These are phyloP conservation scores for Pseudochaenichthys georgianus DNA, from an alignment of 2,797 vertebrate species.

Conservation along the genomic window DNA sequence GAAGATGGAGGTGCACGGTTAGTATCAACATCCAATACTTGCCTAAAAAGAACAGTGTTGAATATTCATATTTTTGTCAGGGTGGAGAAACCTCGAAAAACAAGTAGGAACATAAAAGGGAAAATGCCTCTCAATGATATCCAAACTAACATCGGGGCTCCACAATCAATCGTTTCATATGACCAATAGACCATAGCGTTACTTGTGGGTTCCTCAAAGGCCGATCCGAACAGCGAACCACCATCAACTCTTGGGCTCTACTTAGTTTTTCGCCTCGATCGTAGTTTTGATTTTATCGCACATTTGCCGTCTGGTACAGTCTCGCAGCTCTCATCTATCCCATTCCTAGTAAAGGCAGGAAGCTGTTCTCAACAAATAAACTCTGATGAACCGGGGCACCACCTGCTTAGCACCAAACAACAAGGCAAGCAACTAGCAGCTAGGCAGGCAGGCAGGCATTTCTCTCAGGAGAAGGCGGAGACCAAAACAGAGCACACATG, in stretches of 20 bases:
- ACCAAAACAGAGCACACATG: neutral
- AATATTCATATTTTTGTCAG: slow-evolving; percentile 59
- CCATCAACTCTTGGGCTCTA: neutral
- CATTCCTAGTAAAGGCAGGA: neutral
- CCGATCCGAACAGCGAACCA: slow-evolving; percentile 14
- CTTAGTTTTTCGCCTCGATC: neutral
- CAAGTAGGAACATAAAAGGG: slow-evolving; percentile 30
- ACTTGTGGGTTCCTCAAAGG: neutral
- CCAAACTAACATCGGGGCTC: slow-evolving; percentile 17
- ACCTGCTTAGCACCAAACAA: neutral
- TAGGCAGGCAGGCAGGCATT: neutral
- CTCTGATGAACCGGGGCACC: neutral
- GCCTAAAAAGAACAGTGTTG: slow-evolving; percentile 32
- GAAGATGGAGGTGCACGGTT: slow-evolving; percentile 51
- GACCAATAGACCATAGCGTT: slow-evolving; percentile 33
- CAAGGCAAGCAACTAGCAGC: neutral
- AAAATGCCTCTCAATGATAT: slow-evolving; percentile 38
- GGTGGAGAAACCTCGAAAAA: slow-evolving; percentile 44
- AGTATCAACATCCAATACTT: slow-evolving; percentile 32
- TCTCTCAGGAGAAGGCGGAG: neutral
- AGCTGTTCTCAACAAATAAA: slow-evolving; percentile 2
- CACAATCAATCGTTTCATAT: slow-evolving; percentile 40
- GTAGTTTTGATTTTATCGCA: slow-evolving; percentile 2
- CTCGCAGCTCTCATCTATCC: neutral
- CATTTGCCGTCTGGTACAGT: neutral